Base-by-base conservation (phyloP, 92 coral and sea anemone genomes). In the Virgularia gustaviana region DNA sequence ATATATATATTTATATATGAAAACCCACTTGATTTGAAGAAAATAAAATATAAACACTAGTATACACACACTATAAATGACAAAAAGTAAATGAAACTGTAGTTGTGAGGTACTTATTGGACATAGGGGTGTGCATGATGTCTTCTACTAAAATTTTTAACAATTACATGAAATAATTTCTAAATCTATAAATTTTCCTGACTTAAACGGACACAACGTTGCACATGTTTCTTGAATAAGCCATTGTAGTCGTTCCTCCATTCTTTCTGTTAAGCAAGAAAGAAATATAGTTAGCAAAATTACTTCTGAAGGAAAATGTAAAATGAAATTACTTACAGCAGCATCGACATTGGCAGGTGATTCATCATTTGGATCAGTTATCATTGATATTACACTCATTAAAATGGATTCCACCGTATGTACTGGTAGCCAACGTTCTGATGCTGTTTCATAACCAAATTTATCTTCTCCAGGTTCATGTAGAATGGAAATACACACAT, bases 281-380 rank as follows among this genome's bases (percentile, higher is more conserved):
- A 59, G 28, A 24, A 51, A 31, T 39, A n/a, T 31, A 7, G 0
- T 8, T 24, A 3, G 19, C 25, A 31, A 16, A 10, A 53, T 11
- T n/a, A n/a, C n/a, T 53, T 15, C 28, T 53, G 10, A 0, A 53
- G 60, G 11, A 53, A 18, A 53, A 23, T 53, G 1, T 9, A 53
- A 28, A 54, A 15, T 19, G 34, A 1, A 8, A 16, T 2, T 25
- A 92, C 98, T 92, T 78, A 92, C 98, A 23, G 98, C 98, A 9
- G 98, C 98, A 72, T 92, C 98, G 36, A 92, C 98, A 74, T 92
- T 92, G 3, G 98, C 98, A 13, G 98, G 98, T 6, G 98, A 92
- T 72, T 92, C 88, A 57, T 92, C 98, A 80, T 92, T 92, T n/a
- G 98, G 98, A 29, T 92, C 98, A n/a, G 98, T 88, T 57, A 92